Evolutionary conservation across 2,888 invertebrate genomes (phyloP).

Genomic region (Dastarcus helophoroides): DNA sequence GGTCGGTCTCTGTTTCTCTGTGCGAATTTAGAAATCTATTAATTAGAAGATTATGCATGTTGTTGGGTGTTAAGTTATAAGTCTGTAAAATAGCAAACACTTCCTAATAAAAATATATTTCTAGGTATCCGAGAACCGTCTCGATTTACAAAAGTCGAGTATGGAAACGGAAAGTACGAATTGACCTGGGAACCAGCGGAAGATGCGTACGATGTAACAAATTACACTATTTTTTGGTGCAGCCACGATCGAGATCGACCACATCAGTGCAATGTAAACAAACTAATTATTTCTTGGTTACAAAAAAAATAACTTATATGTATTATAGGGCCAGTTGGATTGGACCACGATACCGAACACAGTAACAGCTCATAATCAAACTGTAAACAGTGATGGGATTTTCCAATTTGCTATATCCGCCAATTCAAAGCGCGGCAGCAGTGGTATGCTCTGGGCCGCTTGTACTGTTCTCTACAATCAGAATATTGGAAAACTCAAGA

Average conservation of each 20-base stretch:
- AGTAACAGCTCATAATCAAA: constrained; percentile 44
- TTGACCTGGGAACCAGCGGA: constrained; percentile 59
- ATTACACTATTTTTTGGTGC: constrained; percentile 74
- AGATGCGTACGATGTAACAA: constrained; percentile 38
- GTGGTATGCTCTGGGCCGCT: constrained; percentile 77
- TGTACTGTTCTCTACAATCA: constrained; percentile 51
- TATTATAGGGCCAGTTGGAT: constrained; percentile 45
- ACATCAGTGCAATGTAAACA: constrained; percentile 32
- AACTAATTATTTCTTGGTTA: too few relatives aligned
- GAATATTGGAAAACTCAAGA: constrained; percentile 44
- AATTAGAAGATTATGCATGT: too few relatives aligned
- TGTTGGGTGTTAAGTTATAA: too few relatives aligned
- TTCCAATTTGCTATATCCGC: constrained; percentile 76
- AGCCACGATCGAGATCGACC: constrained; percentile 28
- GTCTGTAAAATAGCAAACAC: too few relatives aligned
- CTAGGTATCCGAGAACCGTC: constrained; percentile 20
- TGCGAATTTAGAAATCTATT: too few relatives aligned
- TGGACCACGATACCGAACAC: constrained; percentile 45
- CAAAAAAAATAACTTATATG: constrained; percentile 1
- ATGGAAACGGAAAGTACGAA: constrained; percentile 57
- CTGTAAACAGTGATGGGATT: constrained; percentile 46
- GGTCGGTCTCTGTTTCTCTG: too few relatives aligned
- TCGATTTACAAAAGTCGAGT: constrained; percentile 48
- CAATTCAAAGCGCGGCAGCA: constrained; percentile 55
- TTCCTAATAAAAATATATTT: constrained; percentile 10